Conservation (phyloP, 2,113 vertebrate species). For the Aviceda subcristata region DNA sequence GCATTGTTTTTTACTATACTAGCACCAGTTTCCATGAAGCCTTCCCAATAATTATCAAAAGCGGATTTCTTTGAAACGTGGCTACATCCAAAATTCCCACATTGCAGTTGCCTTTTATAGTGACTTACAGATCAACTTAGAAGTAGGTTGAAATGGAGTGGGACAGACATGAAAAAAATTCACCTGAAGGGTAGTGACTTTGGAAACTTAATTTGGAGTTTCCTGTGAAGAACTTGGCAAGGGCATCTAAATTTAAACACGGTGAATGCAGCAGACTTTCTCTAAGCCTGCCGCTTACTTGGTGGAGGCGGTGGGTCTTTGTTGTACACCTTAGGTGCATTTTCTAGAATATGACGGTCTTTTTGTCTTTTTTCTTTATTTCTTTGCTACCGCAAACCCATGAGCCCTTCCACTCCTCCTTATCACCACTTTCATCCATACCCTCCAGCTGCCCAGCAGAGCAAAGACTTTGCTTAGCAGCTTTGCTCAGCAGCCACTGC, state of each 20-base stretch:
- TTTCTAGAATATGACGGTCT: background rate
- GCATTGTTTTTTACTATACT: background rate
- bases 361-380: background rate
- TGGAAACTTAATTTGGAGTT: background rate
- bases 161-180: background rate
- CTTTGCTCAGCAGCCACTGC: background rate
- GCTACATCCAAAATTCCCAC: background rate
- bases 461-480: background rate
- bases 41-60: background rate
- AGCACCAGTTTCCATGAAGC: background rate
- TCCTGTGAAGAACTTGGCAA: background rate
- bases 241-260: background rate
- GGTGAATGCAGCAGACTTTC: background rate
- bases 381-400: background rate
- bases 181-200: background rate
- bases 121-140: background rate
- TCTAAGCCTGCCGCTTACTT: fast-evolving
- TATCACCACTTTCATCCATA: fast-evolving
- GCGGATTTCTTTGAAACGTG: background rate
- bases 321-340: background rate
- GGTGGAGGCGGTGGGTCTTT: background rate
- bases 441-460: background rate
- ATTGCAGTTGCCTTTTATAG: background rate
- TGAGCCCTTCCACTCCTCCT: too few species aligned
- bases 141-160: background rate